phyloP scores from a whole-genome alignment of 2,888 invertebrate genomes.

The Pilophorus perplexus region DNA sequence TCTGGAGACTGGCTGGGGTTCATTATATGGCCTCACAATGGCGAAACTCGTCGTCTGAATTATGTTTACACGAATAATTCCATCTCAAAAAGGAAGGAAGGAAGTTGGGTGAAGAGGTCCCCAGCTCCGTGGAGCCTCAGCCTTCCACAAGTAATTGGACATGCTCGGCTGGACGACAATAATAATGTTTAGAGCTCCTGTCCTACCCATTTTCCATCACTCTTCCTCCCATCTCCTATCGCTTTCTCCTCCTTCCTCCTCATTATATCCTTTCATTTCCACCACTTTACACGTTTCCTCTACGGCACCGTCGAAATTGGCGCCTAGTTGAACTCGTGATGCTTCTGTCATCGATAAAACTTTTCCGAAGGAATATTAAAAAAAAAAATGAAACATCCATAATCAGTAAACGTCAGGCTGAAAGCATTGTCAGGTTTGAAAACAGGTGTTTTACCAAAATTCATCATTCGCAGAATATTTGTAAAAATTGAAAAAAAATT shows the following conservation, averaged over 20 bases:
- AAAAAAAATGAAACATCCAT: too few species aligned
- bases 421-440: too few species aligned
- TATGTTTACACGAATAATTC: constrained; percentile 48
- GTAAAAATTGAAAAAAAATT: too few species aligned
- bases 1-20: constrained; percentile 19
- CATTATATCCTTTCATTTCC: not conserved
- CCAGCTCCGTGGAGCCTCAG: constrained; percentile 1
- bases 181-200: constrained; percentile 47
- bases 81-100: constrained; percentile 43
- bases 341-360: not conserved
- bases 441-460: too few species aligned
- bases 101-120: constrained; percentile 9
- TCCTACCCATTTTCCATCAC: constrained; percentile 41
- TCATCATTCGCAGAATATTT: too few species aligned
- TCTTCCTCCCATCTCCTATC: constrained; percentile 26
- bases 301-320: not conserved
- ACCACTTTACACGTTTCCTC: not conserved
- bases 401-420: too few species aligned
- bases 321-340: not conserved
- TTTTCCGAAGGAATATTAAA: too few species aligned
- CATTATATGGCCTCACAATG: constrained; percentile 36
- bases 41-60: constrained; percentile 42
- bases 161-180: constrained; percentile 48
- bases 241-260: not conserved
- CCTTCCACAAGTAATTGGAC: constrained; percentile 47